Evolutionary conservation across 30 jellyfish, hydroid and myxozoan species (phyloP).

Genomic region (Phacellophora camtschatica): DNA sequence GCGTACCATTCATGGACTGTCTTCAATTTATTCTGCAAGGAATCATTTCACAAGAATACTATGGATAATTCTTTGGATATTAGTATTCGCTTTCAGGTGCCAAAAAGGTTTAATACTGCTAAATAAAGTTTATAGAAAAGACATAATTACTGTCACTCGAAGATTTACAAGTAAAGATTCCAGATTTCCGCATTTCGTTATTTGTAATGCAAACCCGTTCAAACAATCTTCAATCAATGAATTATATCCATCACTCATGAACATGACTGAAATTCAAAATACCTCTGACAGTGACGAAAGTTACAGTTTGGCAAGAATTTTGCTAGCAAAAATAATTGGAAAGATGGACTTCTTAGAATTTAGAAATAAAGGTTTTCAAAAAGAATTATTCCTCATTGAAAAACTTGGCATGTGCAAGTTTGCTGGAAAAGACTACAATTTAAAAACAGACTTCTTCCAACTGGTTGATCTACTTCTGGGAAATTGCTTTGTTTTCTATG

Average conservation of each 20-base stretch:
- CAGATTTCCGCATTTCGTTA: background rate
- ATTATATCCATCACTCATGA: background rate
- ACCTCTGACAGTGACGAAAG: background rate
- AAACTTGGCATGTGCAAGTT: background rate
- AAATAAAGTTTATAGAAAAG: background rate
- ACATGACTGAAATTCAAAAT: background rate
- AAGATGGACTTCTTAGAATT: background rate
- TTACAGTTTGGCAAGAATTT: background rate
- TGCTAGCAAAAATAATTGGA: background rate
- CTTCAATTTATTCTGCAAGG: slow-evolving; percentile 4
- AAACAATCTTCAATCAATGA: background rate
- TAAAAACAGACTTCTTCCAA: background rate
- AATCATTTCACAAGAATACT: background rate
- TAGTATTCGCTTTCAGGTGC: background rate
- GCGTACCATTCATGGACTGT: slow-evolving; percentile 31
- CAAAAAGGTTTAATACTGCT: background rate
- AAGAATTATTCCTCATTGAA: background rate
- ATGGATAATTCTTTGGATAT: background rate
- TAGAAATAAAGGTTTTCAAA: background rate
- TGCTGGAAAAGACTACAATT: background rate
- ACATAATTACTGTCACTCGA: background rate
- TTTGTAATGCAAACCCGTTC: slow-evolving; percentile 26
- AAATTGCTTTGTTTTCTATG: slow-evolving; percentile 3
- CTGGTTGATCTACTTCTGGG: background rate
- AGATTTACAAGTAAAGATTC: background rate